phyloP scores from a whole-genome alignment of 2,113 vertebrate species.

The Ondatra zibethicus region DNA sequence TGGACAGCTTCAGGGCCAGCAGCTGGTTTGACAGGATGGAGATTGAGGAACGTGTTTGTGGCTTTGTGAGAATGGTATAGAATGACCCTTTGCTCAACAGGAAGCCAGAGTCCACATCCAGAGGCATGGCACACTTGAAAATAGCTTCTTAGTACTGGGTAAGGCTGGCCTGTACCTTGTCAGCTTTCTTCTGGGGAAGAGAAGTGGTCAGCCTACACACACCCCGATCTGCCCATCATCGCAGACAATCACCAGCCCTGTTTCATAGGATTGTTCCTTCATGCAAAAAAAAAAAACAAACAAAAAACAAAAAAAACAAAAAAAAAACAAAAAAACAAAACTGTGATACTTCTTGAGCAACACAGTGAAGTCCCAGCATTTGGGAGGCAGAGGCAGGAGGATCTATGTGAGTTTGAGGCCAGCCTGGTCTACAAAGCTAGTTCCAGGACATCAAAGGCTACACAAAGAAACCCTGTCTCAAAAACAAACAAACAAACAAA shows the following conservation, averaged over 20 bases:
- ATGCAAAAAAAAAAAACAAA: neutral
- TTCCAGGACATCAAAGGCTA: neutral
- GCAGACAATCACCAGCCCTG: neutral
- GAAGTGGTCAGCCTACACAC: neutral
- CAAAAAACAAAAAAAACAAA: too few relatives aligned
- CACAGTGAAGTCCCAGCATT: neutral
- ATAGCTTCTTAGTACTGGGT: neutral
- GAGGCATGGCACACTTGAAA: neutral
- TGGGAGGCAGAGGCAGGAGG: neutral
- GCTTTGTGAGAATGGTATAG: neutral
- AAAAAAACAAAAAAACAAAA: too few relatives aligned
- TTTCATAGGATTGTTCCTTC: neutral
- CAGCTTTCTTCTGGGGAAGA: neutral
- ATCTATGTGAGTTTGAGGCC: neutral
- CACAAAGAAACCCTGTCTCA: neutral
- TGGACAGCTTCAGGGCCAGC: neutral
- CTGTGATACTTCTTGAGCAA: neutral
- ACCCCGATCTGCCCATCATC: neutral
- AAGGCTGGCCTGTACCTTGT: neutral
- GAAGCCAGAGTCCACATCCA: neutral
- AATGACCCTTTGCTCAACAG: neutral
- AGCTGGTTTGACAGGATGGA: slow-evolving; percentile 23
- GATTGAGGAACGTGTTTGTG: neutral
- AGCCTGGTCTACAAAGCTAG: neutral
- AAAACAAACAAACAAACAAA: too few relatives aligned